Conservation (phyloP, 2,113 vertebrate genomes). For the Anolis carolinensis region DNA sequence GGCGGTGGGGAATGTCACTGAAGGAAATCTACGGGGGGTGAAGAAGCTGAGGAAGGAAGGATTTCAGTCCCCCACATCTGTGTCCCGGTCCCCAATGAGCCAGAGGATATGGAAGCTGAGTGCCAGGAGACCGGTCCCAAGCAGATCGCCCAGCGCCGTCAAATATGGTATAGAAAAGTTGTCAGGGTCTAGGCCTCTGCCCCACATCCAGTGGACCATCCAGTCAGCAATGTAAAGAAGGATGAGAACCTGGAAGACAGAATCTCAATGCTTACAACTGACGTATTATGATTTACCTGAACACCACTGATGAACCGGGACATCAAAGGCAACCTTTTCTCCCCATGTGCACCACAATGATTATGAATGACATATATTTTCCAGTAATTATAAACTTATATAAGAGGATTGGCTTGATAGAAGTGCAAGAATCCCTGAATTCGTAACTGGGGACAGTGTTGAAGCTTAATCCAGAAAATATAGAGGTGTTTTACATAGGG, state of each 20-base stretch:
- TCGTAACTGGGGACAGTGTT: no score
- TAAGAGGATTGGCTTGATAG: no score
- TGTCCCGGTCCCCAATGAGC: conserved; percentile 95
- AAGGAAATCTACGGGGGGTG: conserved; percentile 41
- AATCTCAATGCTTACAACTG: conserved; percentile 24
- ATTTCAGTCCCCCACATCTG: conserved; percentile 87
- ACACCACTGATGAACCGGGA: not conserved
- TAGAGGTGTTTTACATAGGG: no score
- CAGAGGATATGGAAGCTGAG: conserved; percentile 97
- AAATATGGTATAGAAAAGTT: conserved; percentile 99
- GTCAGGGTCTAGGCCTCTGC: conserved; percentile 93
- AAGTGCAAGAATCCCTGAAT: no score
- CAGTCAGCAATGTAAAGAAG: conserved; percentile 98
- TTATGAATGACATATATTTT: not conserved
- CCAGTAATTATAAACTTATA: no score
- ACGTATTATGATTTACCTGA: not conserved
- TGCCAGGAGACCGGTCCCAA: conserved; percentile 95
- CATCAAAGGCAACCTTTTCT: no score
- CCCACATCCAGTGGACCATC: conserved; percentile 99
- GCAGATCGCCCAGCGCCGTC: conserved; percentile 94
- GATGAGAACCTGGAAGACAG: conserved; percentile 85
- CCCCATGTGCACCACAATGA: not conserved
- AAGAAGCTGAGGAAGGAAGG: conserved; percentile 25
- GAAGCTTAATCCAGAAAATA: no score
- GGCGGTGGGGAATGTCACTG: conserved; percentile 24